Evolutionary conservation across 2,888 invertebrate genomes (phyloP).

Genomic region (Prostheceraeus crozeri): DNA sequence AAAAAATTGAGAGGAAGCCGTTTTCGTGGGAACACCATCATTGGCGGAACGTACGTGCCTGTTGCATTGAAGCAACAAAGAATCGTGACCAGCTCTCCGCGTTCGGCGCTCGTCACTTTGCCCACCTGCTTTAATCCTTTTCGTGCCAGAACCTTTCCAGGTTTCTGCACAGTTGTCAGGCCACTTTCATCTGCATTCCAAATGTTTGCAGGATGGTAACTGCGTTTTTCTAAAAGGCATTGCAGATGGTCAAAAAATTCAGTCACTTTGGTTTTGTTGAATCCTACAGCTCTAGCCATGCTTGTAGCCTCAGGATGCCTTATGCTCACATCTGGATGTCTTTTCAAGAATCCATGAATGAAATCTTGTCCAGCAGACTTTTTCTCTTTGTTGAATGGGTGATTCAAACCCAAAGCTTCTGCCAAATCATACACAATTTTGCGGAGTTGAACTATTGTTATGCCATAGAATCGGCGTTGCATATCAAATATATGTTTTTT

Average conservation of each 20-base stretch:
- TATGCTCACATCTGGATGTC: slow-evolving; percentile 34
- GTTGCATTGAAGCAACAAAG: slow-evolving; percentile 56
- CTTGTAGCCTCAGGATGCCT: slow-evolving; percentile 38
- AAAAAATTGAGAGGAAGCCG: slow-evolving; percentile 53
- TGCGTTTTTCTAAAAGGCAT: slow-evolving; percentile 36
- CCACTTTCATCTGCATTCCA: slow-evolving; percentile 56
- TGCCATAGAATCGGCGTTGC: slow-evolving; percentile 10
- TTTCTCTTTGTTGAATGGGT: slow-evolving; percentile 34
- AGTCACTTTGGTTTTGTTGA: slow-evolving; percentile 31
- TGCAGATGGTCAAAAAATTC: slow-evolving; percentile 37
- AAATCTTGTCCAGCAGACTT: slow-evolving; percentile 39
- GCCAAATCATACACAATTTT: slow-evolving; percentile 32
- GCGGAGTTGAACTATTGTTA: slow-evolving; percentile 19
- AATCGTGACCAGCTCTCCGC: slow-evolving; percentile 55
- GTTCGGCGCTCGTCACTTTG: slow-evolving; percentile 51
- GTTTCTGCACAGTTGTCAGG: slow-evolving; percentile 53
- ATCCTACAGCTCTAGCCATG: slow-evolving; percentile 39
- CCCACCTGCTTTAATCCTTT: slow-evolving; percentile 53
- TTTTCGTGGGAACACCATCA: slow-evolving; percentile 58
- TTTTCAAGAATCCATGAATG: slow-evolving; percentile 27
- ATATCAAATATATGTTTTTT: too few relatives aligned
- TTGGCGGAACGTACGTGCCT: slow-evolving; percentile 56
- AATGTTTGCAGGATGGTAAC: slow-evolving; percentile 43
- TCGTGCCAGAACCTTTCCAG: slow-evolving; percentile 49
- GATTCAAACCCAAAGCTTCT: slow-evolving; percentile 18